These are phyloP conservation scores for Rhabdophis nuchalis DNA, from an alignment of 2,797 vertebrate species.

Conservation along the genomic window DNA sequence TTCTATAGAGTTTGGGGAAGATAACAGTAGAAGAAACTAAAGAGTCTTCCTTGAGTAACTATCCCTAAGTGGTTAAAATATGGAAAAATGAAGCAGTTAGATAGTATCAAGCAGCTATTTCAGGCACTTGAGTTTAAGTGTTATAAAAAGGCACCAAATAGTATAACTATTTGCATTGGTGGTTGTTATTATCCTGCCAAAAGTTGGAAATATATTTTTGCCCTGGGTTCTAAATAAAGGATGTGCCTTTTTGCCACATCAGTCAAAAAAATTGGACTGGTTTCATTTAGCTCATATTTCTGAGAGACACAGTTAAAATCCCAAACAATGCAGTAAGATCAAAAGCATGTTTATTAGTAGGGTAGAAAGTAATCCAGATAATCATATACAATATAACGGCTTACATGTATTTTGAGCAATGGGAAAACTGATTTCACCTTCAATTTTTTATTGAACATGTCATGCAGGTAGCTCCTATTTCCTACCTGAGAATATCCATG, in stretches of 20 bases:
- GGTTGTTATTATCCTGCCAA: background rate
- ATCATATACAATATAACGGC: background rate
- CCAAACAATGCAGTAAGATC: background rate
- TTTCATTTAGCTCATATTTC: background rate
- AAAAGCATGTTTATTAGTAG: background rate
- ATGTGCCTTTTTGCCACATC: background rate
- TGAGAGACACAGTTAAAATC: background rate
- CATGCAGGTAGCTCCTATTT: slow-evolving; percentile 86
- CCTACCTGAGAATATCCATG: slow-evolving; percentile 85
- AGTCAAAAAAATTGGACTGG: background rate
- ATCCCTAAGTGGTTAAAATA: background rate
- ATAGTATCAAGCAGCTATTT: background rate
- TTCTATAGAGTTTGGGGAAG: background rate
- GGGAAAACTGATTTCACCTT: background rate
- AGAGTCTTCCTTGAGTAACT: background rate
- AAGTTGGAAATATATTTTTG: background rate
- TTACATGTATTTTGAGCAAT: background rate
- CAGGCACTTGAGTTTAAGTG: background rate
- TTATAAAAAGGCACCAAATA: background rate
- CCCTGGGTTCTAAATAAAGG: background rate
- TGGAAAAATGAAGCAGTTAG: background rate
- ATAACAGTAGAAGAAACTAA: background rate
- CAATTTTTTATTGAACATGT: background rate
- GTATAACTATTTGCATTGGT: background rate
- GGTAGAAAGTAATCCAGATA: background rate